Conservation (phyloP, 2,797 vertebrate species). For the Craterocephalus amniculus region DNA sequence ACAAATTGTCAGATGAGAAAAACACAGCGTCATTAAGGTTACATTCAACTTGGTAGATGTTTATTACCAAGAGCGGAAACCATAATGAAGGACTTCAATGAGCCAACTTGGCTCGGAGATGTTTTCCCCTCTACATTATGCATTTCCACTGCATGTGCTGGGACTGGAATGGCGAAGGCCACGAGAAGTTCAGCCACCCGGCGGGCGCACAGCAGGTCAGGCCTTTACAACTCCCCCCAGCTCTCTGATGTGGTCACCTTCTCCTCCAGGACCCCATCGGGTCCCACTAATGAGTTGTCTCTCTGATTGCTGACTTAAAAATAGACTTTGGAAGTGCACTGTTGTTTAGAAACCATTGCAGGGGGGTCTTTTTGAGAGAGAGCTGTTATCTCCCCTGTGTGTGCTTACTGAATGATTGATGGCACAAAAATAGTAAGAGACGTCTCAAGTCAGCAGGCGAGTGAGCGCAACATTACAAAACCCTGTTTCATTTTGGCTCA, state of each 20-base stretch:
- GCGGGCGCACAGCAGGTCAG: constrained; percentile 38
- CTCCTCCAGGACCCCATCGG: constrained; percentile 51
- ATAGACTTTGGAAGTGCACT: constrained; percentile 53
- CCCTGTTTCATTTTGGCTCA: neutral
- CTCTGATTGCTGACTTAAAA: constrained; percentile 48
- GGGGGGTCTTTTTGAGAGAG: constrained; percentile 17
- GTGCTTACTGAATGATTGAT: constrained; percentile 47
- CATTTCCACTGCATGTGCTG: constrained; percentile 16
- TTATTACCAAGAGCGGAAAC: too few species aligned
- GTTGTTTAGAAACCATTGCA: constrained; percentile 37
- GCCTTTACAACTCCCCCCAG: constrained; percentile 44
- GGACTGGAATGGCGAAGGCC: constrained; percentile 30
- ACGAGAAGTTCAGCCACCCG: constrained; percentile 46
- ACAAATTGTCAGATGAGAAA: constrained; percentile 5
- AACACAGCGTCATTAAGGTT: neutral
- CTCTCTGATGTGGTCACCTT: constrained; percentile 68
- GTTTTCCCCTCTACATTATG: neutral
- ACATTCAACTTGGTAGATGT: too few species aligned
- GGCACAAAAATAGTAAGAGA: constrained; percentile 26
- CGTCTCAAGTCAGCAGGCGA: neutral
- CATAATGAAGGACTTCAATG: too few species aligned
- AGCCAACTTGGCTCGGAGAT: neutral
- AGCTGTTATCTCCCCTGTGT: constrained; percentile 3
- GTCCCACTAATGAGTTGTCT: constrained; percentile 61
- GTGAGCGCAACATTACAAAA: neutral